These are phyloP conservation scores for Callionymus lyra DNA, from an alignment of 2,113 vertebrate genomes.

Conservation along the genomic window DNA sequence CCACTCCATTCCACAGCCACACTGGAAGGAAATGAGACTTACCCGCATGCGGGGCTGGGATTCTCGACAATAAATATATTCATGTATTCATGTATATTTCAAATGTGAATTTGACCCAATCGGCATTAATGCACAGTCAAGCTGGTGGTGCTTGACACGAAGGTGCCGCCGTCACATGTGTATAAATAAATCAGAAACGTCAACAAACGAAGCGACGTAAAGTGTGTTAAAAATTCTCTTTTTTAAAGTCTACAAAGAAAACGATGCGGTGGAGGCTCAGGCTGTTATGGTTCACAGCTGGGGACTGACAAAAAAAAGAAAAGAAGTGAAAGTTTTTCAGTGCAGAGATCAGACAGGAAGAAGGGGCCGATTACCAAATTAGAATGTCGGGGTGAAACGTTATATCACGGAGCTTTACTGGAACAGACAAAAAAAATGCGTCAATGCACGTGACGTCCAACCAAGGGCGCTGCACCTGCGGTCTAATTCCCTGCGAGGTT, in stretches of 20 bases:
- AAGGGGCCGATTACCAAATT: slow-evolving; percentile 13
- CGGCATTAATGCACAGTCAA: slow-evolving; percentile 43
- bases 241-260: slow-evolving; percentile 29
- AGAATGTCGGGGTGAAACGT: slow-evolving; percentile 34
- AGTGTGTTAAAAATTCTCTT: slow-evolving; percentile 8
- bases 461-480: slow-evolving; percentile 6
- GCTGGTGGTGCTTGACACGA: slow-evolving; percentile 28
- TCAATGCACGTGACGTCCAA: slow-evolving; percentile 16
- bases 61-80: slow-evolving; percentile 43
- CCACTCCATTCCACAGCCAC: slow-evolving; percentile 45
- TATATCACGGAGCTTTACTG: slow-evolving; percentile 16
- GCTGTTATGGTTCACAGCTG: slow-evolving; percentile 55
- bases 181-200: slow-evolving; percentile 59
- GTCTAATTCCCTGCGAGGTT: slow-evolving; percentile 19
- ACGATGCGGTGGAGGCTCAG: slow-evolving; percentile 43
- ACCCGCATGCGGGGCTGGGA: slow-evolving; percentile 18
- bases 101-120: slow-evolving; percentile 36
- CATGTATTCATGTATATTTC: slow-evolving; percentile 57
- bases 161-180: slow-evolving; percentile 46
- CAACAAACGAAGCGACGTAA: slow-evolving; percentile 37
- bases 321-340: slow-evolving; percentile 48
- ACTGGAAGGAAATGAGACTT: slow-evolving; percentile 44
- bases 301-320: slow-evolving; percentile 46
- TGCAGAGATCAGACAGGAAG: slow-evolving; percentile 23
- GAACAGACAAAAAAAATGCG: slow-evolving; percentile 6